phyloP scores from a whole-genome alignment of 2,113 vertebrate genomes.

The Picathartes gymnocephalus region DNA sequence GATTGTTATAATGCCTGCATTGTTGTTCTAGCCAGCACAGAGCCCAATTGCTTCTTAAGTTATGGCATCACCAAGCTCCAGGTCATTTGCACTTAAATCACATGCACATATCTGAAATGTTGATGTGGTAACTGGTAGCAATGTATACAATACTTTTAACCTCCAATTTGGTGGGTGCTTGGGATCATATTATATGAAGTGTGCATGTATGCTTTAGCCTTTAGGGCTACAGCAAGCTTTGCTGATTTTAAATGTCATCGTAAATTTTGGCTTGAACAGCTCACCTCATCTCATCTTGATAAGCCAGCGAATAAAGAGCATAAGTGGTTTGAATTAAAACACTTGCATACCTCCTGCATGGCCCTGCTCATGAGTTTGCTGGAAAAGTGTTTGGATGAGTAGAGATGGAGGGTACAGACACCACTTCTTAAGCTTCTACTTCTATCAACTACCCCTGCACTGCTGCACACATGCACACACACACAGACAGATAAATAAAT shows the following conservation, averaged over 20 bases:
- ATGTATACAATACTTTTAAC: slow-evolving; percentile 42
- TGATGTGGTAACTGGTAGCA: slow-evolving; percentile 64
- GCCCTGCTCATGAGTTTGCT: not conserved
- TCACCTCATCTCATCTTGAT: not conserved
- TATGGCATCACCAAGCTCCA: slow-evolving; percentile 32
- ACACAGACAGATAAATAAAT: not conserved
- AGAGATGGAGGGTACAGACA: not conserved
- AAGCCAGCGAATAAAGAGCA: not conserved
- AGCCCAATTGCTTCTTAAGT: slow-evolving; percentile 48
- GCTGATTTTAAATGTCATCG: slow-evolving; percentile 15
- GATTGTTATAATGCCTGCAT: slow-evolving; percentile 51
- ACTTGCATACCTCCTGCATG: not conserved
- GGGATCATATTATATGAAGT: slow-evolving; percentile 51
- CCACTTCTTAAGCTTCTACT: not conserved
- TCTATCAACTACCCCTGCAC: not conserved
- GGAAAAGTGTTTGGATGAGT: not conserved
- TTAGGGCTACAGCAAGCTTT: not conserved
- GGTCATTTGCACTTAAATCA: slow-evolving; percentile 57
- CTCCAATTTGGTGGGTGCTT: slow-evolving; percentile 36
- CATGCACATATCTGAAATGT: slow-evolving; percentile 22
- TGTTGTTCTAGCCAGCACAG: slow-evolving; percentile 34
- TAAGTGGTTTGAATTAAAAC: not conserved
- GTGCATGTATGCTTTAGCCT: not conserved
- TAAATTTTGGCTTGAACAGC: slow-evolving; percentile 18
- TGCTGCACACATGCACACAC: fast-evolving